phyloP scores from a whole-genome alignment of 2,888 invertebrate genomes.

The Dicycla oo region DNA sequence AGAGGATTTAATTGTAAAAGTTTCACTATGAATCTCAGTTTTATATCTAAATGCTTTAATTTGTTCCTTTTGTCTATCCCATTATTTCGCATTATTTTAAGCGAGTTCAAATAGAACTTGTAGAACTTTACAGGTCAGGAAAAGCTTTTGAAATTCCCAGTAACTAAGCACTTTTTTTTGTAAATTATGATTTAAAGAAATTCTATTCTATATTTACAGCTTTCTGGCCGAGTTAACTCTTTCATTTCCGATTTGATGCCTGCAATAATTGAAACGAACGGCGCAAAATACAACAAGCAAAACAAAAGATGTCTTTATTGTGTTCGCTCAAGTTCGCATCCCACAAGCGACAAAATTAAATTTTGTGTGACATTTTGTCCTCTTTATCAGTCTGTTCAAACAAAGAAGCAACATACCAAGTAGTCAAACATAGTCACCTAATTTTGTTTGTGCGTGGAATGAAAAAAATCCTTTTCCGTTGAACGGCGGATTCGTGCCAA shows the following conservation, averaged over 20 bases:
- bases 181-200: neutral
- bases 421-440: conserved; percentile 51
- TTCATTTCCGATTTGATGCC: conserved; percentile 32
- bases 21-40: conserved; percentile 43
- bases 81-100: conserved; percentile 19
- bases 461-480: conserved; percentile 52
- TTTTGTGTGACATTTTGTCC: conserved; percentile 22
- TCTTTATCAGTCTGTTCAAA: conserved; percentile 35
- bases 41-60: conserved; percentile 31
- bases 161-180: neutral
- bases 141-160: conserved; percentile 3
- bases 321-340: conserved; percentile 27
- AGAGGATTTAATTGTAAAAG: conserved; percentile 48
- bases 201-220: conserved; percentile 11
- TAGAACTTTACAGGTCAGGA: neutral
- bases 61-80: conserved; percentile 12
- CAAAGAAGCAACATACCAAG: conserved; percentile 43
- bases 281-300: conserved; percentile 30
- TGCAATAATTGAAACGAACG: conserved; percentile 31
- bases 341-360: conserved; percentile 43
- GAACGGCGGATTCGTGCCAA: conserved; percentile 53
- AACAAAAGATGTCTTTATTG: conserved; percentile 43
- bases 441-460: conserved; percentile 53
- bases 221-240: conserved; percentile 21
- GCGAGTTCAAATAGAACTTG: conserved; percentile 12